Evolutionary conservation across 2,888 invertebrate genomes (phyloP).

Genomic region (Proisotoma minuta): DNA sequence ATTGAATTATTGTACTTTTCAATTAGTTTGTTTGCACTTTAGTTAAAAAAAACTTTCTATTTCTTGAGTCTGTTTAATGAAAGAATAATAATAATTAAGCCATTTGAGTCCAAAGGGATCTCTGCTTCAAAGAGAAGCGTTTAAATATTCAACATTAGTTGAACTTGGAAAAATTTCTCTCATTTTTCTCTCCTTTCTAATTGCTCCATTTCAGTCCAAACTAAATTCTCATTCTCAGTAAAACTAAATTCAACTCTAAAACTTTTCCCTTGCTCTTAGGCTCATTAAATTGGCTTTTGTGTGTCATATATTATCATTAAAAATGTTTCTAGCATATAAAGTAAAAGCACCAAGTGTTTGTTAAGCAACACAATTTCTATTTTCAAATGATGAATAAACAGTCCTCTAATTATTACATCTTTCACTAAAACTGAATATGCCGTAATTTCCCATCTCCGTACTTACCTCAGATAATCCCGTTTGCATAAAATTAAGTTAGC

Average conservation of each 20-base stretch:
- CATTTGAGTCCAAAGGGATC: slow-evolving; percentile 45
- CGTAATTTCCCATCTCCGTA: too few species aligned
- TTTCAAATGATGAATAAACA: too few species aligned
- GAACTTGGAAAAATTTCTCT: slow-evolving; percentile 37
- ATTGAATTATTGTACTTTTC: slow-evolving; percentile 48
- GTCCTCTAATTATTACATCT: too few species aligned
- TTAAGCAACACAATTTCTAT: too few species aligned
- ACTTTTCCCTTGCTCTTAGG: too few species aligned
- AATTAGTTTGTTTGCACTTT: slow-evolving; percentile 48
- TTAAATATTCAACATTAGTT: slow-evolving; percentile 41
- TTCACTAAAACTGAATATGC: too few species aligned
- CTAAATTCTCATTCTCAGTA: background rate
- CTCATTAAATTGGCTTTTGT: too few species aligned
- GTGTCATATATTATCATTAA: too few species aligned
- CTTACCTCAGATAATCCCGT: slow-evolving; percentile 93
- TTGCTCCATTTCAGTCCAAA: background rate
- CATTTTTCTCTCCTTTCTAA: slow-evolving; percentile 18
- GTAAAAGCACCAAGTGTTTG: too few species aligned
- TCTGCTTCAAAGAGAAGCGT: slow-evolving; percentile 26
- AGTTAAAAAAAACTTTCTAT: slow-evolving; percentile 46
- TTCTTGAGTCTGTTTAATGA: slow-evolving; percentile 45
- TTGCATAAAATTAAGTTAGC: slow-evolving; percentile 93
- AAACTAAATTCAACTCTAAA: too few species aligned
- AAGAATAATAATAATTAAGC: slow-evolving; percentile 48
- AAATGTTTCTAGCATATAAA: too few species aligned